These are phyloP conservation scores for Dromaius novaehollandiae DNA, from an alignment of 2,113 vertebrate genomes.

Conservation along the genomic window DNA sequence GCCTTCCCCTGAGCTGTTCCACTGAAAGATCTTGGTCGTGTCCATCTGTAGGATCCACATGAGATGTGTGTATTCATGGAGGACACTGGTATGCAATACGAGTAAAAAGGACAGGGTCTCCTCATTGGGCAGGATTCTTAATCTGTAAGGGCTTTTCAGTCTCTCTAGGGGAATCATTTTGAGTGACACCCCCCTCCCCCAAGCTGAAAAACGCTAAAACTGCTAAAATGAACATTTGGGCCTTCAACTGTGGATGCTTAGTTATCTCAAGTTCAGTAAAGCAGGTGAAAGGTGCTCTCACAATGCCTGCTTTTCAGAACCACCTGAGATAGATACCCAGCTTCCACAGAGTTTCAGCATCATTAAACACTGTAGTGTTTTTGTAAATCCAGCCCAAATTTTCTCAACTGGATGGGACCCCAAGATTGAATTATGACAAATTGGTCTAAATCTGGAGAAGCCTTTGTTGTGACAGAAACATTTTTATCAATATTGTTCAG, in stretches of 20 bases:
- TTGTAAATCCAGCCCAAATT: not conserved
- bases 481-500: not conserved
- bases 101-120: not conserved
- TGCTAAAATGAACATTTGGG: not conserved
- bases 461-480: not conserved
- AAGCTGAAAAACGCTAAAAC: not conserved
- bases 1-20: not conserved
- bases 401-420: not conserved
- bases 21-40: not conserved
- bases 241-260: not conserved
- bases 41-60: not conserved
- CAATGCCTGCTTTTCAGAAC: not conserved
- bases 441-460: not conserved
- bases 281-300: not conserved
- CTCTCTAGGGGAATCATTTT: not conserved
- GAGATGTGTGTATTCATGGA: not conserved
- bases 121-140: not conserved
- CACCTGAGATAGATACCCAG: fast-evolving
- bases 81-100: not conserved
- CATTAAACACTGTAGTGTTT: not conserved
- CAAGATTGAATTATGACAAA: not conserved
- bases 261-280: not conserved
- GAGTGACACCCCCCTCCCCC: too few species aligned
- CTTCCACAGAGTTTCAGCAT: not conserved
- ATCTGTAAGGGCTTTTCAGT: not conserved